A percentile compares a stretch with the other conserved stretches of the same genome.
Evolutionary conservation across 2,797 vertebrate genomes (phyloP).

Genomic region (Gadopsis bispinosus): DNA sequence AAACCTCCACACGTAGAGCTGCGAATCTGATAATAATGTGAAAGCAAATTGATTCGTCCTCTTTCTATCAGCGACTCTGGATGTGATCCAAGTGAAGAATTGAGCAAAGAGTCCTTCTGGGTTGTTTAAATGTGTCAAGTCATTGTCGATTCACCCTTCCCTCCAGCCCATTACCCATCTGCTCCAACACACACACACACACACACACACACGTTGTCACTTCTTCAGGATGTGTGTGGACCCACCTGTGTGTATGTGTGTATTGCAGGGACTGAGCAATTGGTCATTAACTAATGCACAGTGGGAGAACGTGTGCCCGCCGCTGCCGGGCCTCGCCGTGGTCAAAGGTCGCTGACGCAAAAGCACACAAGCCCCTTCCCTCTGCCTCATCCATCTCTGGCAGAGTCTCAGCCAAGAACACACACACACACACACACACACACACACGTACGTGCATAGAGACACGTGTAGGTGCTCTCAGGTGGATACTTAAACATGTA

Average conservation of each 20-base stretch:
- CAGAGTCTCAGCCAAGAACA: constrained; percentile 57
- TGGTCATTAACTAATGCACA: constrained; percentile 77
- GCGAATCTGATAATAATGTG: constrained; percentile 58
- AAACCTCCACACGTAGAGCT: constrained; percentile 33
- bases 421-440: constrained; percentile 21
- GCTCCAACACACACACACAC: constrained; percentile 32
- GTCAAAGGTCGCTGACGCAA: constrained; percentile 68
- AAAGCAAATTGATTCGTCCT: constrained; percentile 66
- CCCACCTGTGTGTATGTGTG: constrained; percentile 42
- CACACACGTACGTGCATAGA: constrained; percentile 14
- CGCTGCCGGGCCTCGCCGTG: constrained; percentile 40
- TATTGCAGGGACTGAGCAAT: constrained; percentile 26
- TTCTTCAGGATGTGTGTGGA: constrained; percentile 29
- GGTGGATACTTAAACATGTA: constrained; percentile 11
- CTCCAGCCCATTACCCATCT: constrained; percentile 59
- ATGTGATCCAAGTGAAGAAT: constrained; percentile 52
- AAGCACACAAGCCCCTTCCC: constrained; percentile 50
- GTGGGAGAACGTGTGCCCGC: constrained; percentile 61
- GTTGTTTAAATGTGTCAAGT: constrained; percentile 71
- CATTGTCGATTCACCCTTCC: constrained; percentile 66
- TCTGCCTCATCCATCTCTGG: constrained; percentile 73
- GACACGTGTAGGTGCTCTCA: constrained; percentile 28
- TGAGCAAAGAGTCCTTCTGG: constrained; percentile 60
- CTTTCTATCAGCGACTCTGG: constrained; percentile 56
- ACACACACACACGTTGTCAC: constrained; percentile 2